Evolutionary conservation across 2,113 vertebrate genomes (phyloP).

Genomic region (Microtus oregoni): DNA sequence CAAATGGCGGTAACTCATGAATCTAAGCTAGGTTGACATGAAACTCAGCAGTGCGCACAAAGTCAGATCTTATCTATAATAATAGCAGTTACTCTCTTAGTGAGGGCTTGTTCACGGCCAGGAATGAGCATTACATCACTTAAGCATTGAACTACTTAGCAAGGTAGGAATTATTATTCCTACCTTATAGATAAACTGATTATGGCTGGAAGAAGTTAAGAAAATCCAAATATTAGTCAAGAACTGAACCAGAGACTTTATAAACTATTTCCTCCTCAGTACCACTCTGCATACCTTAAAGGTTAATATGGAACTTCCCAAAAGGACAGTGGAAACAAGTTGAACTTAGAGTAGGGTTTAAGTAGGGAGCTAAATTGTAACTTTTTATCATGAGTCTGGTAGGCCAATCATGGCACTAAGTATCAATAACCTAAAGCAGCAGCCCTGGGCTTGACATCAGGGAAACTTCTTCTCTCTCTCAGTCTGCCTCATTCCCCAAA

Average conservation of each 20-base stretch:
- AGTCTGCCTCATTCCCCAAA: accelerated
- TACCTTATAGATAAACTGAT: not conserved
- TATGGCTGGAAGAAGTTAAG: not conserved
- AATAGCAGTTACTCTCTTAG: not conserved
- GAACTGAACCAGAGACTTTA: not conserved
- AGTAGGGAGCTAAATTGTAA: not conserved
- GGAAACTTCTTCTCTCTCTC: not conserved
- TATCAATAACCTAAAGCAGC: not conserved
- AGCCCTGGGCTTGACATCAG: accelerated
- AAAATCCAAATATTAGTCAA: not conserved
- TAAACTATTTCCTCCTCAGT: not conserved
- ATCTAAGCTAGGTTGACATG: not conserved
- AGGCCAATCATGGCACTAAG: not conserved
- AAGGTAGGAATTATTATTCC: not conserved
- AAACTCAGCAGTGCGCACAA: not conserved
- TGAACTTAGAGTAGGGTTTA: not conserved
- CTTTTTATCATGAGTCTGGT: not conserved
- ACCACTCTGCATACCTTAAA: not conserved
- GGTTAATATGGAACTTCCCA: not conserved
- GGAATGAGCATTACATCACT: not conserved
- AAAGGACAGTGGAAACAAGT: not conserved
- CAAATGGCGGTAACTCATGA: not conserved
- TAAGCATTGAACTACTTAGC: not conserved
- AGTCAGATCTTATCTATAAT: not conserved
- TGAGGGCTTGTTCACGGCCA: not conserved